phyloP scores from a whole-genome alignment of 2,888 invertebrate genomes.

The Hirtodrosophila trivittata region DNA sequence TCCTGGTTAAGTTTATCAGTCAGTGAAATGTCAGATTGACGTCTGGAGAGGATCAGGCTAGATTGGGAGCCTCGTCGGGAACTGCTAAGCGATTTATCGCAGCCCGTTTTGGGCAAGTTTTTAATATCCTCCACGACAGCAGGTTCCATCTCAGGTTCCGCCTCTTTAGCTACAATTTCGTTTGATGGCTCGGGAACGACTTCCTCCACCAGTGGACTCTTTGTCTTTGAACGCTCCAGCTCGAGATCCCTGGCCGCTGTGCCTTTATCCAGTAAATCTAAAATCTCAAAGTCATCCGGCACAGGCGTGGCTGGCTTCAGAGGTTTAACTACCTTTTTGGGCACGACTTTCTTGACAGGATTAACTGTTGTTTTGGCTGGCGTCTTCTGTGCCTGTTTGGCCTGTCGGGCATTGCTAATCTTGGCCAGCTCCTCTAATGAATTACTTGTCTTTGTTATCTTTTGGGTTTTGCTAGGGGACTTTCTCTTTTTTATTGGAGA shows the following conservation, averaged over 20 bases:
- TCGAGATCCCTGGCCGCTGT: conserved; percentile 60
- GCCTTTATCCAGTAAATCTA: conserved; percentile 64
- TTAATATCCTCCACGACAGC: conserved; percentile 75
- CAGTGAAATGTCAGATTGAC: conserved; percentile 69
- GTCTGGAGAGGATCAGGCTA: conserved; percentile 63
- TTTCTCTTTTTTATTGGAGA: conserved; percentile 71
- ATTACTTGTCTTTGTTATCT: conserved; percentile 55
- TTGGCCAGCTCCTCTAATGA: conserved; percentile 75
- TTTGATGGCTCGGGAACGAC: neutral
- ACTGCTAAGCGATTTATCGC: conserved; percentile 75
- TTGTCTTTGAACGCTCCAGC: conserved; percentile 62
- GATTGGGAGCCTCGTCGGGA: conserved; percentile 76
- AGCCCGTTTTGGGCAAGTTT: conserved; percentile 79
- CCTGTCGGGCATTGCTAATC: conserved; percentile 56
- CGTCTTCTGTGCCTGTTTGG: conserved; percentile 43
- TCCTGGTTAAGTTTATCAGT: conserved; percentile 68
- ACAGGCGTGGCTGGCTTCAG: conserved; percentile 60
- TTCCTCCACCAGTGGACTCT: conserved; percentile 55
- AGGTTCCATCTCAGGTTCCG: neutral
- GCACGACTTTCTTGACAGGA: conserved; percentile 5
- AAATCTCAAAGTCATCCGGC: conserved; percentile 64
- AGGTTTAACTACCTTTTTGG: conserved; percentile 21
- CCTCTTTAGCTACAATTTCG: conserved; percentile 12
- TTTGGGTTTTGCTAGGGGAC: conserved; percentile 52
- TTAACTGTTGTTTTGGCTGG: neutral